phyloP scores from a whole-genome alignment of 2,113 vertebrate species.

The Centrocercus urophasianus region DNA sequence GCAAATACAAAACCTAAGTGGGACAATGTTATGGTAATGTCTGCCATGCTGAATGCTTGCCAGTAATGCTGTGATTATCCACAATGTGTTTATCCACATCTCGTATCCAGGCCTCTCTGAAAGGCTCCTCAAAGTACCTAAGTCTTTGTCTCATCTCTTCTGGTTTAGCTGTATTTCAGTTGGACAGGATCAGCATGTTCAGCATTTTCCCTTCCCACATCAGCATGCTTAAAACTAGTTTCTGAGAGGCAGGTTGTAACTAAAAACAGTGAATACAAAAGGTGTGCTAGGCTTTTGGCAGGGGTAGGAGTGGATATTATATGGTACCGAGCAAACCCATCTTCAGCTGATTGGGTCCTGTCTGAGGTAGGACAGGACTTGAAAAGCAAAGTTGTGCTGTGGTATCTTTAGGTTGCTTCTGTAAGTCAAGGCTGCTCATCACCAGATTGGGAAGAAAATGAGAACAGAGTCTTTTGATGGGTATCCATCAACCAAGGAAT shows the following conservation, averaged over 20 bases:
- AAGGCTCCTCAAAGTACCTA: neutral
- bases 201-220: neutral
- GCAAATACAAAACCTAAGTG: neutral
- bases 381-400: neutral
- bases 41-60: neutral
- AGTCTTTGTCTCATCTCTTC: neutral
- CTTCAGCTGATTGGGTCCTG: neutral
- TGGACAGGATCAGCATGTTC: neutral
- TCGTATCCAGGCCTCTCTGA: neutral
- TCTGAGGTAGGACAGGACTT: neutral
- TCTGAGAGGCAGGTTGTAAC: neutral
- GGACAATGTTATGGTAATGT: neutral
- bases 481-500: neutral
- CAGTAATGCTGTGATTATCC: neutral
- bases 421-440: neutral
- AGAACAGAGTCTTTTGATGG: neutral
- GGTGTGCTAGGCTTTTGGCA: neutral
- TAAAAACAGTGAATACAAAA: neutral
- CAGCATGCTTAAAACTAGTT: neutral
- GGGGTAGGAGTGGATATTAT: rapidly evolving
- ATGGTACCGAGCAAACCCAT: neutral
- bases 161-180: neutral
- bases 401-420: neutral
- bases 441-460: neutral
- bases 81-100: neutral